Conservation (phyloP, 2,113 vertebrate species). For the Bagarius yarrelli region DNA sequence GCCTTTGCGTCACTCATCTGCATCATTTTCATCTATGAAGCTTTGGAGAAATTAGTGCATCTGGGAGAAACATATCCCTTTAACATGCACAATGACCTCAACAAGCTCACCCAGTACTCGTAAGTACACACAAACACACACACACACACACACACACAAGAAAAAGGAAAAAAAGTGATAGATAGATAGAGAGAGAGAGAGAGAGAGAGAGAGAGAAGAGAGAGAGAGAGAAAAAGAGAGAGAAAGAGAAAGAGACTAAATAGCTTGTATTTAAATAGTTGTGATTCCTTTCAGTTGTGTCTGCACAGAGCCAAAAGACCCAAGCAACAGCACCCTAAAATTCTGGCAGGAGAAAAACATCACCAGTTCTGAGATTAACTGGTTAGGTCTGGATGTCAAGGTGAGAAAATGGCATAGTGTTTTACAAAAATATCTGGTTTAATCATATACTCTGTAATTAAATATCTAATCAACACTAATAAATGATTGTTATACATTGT, state of each 20-base stretch:
- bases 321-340: constrained; percentile 84
- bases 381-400: constrained; percentile 85
- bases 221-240: too few relatives aligned
- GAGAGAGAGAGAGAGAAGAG: not conserved
- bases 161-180: too few relatives aligned
- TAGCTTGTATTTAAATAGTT: constrained; percentile 11
- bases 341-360: constrained; percentile 86
- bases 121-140: constrained; percentile 68
- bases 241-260: constrained; percentile 2
- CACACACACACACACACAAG: constrained; percentile 32
- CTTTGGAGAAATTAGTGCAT: constrained; percentile 95
- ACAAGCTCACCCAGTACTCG: constrained; percentile 93
- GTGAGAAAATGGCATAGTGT: constrained; percentile 52
- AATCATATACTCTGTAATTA: too few relatives aligned
- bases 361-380: constrained; percentile 81
- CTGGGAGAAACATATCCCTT: constrained; percentile 92
- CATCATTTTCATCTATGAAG: constrained; percentile 99
- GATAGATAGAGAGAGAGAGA: too few relatives aligned
- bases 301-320: constrained; percentile 84
- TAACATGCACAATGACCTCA: constrained; percentile 94
- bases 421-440: too few relatives aligned
- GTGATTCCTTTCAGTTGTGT: constrained; percentile 75
- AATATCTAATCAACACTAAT: too few relatives aligned
- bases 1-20: constrained; percentile 97
- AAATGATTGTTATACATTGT: not conserved